Percentiles rank a stretch among this genome's conserved stretches.
These are phyloP conservation scores for Ips typographus DNA, from an alignment of 1,140 invertebrate genomes.

Conservation along the genomic window DNA sequence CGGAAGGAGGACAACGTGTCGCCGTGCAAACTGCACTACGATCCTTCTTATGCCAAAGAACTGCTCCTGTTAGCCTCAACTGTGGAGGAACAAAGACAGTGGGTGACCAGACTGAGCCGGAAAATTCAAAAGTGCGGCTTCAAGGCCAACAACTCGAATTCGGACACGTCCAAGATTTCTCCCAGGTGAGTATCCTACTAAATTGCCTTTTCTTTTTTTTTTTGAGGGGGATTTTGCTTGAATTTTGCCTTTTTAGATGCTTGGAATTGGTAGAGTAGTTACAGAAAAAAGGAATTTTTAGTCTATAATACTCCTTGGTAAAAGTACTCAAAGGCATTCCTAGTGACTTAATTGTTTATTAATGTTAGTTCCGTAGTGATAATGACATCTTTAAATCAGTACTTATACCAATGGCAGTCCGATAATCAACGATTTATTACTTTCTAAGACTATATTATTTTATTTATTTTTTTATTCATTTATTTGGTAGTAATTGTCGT, in stretches of 20 bases:
- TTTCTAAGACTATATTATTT: no score
- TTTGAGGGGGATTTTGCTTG: neutral
- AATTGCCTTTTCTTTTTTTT: neutral
- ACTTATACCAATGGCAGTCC: no score
- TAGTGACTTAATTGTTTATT: no score
- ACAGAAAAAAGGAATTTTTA: no score
- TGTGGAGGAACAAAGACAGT: slow-evolving; percentile 86
- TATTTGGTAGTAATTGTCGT: no score
- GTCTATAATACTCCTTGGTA: neutral
- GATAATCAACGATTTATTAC: no score
- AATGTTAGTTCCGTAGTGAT: no score
- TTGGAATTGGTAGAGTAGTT: slow-evolving; percentile 5
- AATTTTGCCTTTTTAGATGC: slow-evolving; percentile 6
- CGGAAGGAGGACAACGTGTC: slow-evolving; percentile 81
- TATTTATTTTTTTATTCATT: no score
- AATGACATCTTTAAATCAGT: no score
- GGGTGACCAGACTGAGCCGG: slow-evolving; percentile 87
- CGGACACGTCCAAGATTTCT: slow-evolving; percentile 51
- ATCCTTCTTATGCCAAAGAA: slow-evolving; percentile 91
- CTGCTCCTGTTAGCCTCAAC: slow-evolving; percentile 82
- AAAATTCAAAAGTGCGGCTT: slow-evolving; percentile 94
- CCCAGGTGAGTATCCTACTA: slow-evolving; percentile 48
- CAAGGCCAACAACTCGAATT: slow-evolving; percentile 75
- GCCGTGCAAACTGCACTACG: slow-evolving; percentile 90
- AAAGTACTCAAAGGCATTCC: no score